Base-by-base conservation (phyloP, 2,888 invertebrate species). In the Thera britannica region DNA sequence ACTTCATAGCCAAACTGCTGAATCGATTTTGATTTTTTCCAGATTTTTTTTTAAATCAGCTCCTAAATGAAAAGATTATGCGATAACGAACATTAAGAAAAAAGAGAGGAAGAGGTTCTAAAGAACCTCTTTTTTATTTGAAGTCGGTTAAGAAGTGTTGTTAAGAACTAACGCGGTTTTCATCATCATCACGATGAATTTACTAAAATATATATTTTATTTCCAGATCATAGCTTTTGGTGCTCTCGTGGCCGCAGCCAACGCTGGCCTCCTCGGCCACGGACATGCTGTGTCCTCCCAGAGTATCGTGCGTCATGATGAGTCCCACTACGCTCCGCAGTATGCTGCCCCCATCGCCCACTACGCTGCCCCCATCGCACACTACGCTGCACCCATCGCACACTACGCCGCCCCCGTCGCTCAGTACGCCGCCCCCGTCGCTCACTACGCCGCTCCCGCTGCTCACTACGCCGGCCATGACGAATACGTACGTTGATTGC, bases 161-260 rank as follows among this genome's bases (percentile, higher is more conserved):
- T 6, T 38, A 38, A 38, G 38, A 5, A 38, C 6, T 5, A 38
- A 38, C 6, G 38, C 6, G 11, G 11, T 11, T 46, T 23, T 23
- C 23, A 23, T 23, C 23, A 23, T 23, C 23, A 23, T 23, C 23
- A 23, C 23, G 23, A 23, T 23, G 23, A 23, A 23, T 48, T 11
- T 11, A 48, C 48, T 48, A 49, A 51, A 23, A 6, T 12, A 34
- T 46, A 36, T 12, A 56, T 12, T 55, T 62, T 41, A 44, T 41
- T 62, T 66, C n/a, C 12, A 94, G 94, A 88, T 93, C 72, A 73
- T 92, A 74, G 83, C 89, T 70, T 79, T 94, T 68, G 82, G 88
- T 62, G 87, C 88, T 62, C 70, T 94, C 64, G 70, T 94, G 79
- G 87, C 88, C 57, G 84, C 93, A 34, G 91, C 92, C 62, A 89